These are phyloP conservation scores for Apocrypta bakeri DNA, from an alignment of 1,140 invertebrate species.

Conservation along the genomic window DNA sequence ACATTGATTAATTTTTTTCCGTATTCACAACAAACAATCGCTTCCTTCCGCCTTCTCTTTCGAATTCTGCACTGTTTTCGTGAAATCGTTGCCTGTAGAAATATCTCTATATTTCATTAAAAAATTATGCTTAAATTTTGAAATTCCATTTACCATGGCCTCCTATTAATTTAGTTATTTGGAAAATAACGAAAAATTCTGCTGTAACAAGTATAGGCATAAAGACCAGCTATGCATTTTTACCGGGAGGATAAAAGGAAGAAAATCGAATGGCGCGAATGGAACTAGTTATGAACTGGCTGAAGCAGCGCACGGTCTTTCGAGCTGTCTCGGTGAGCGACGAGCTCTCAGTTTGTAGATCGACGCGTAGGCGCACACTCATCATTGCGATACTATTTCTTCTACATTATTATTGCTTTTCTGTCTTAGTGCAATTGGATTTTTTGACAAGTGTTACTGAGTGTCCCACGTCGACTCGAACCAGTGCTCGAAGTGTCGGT, in stretches of 20 bases:
- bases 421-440: neutral
- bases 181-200: conserved; percentile 38
- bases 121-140: too few species aligned
- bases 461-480: too few species aligned
- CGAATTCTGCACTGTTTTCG: too few species aligned
- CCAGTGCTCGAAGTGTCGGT: neutral
- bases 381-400: neutral
- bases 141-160: too few species aligned
- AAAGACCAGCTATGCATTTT: neutral
- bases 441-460: neutral
- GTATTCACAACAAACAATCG: neutral
- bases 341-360: conserved; percentile 20
- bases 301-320: neutral
- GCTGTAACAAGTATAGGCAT: neutral
- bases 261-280: conserved; percentile 19
- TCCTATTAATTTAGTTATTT: too few species aligned
- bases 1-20: neutral
- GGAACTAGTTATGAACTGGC: conserved; percentile 44
- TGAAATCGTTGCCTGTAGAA: too few species aligned
- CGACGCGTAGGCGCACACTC: neutral
- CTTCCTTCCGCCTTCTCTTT: neutral
- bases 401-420: neutral
- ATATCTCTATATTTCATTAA: too few species aligned
- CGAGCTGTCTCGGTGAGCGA: neutral
- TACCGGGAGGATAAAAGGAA: conserved; percentile 11